Percentiles rank a stretch among this genome's conserved stretches.
phyloP scores from a whole-genome alignment of 2,888 invertebrate species.

The Miltochrista miniata region DNA sequence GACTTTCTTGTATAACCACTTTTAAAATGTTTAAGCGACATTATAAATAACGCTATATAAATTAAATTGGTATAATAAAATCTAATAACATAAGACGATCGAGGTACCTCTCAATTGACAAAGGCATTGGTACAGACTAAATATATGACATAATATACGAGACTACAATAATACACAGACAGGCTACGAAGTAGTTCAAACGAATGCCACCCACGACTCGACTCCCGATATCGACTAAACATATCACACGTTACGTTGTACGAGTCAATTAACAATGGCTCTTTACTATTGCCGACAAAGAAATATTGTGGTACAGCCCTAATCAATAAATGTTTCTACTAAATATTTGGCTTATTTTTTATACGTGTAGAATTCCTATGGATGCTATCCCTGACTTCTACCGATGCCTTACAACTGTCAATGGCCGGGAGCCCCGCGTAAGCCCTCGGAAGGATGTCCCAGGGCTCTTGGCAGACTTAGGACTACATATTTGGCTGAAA shows the following conservation, averaged over 20 bases:
- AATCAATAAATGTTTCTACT: conserved; percentile 1
- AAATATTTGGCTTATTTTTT: background rate
- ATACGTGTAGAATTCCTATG: too few relatives aligned
- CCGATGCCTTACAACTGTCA: too few relatives aligned
- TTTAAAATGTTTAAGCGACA: too few relatives aligned
- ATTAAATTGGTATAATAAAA: background rate
- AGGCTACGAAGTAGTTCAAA: conserved; percentile 24
- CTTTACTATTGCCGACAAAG: conserved; percentile 44
- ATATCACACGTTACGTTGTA: conserved; percentile 57
- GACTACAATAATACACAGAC: conserved; percentile 26
- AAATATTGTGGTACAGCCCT: conserved; percentile 12
- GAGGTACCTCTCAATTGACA: conserved; percentile 10
- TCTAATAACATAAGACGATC: background rate
- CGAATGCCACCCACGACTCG: conserved; percentile 49
- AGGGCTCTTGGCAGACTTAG: too few relatives aligned
- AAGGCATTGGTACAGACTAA: conserved; percentile 9
- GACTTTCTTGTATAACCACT: too few relatives aligned
- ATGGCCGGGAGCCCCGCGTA: too few relatives aligned
- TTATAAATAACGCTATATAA: background rate
- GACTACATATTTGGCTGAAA: too few relatives aligned
- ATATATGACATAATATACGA: conserved; percentile 25
- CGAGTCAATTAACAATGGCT: conserved; percentile 63
- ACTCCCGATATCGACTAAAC: conserved; percentile 41
- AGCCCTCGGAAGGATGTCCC: too few relatives aligned
- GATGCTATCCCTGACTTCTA: too few relatives aligned